These are phyloP conservation scores for Tetragonula carbonaria DNA, from an alignment of 2,888 invertebrate species.

Conservation along the genomic window DNA sequence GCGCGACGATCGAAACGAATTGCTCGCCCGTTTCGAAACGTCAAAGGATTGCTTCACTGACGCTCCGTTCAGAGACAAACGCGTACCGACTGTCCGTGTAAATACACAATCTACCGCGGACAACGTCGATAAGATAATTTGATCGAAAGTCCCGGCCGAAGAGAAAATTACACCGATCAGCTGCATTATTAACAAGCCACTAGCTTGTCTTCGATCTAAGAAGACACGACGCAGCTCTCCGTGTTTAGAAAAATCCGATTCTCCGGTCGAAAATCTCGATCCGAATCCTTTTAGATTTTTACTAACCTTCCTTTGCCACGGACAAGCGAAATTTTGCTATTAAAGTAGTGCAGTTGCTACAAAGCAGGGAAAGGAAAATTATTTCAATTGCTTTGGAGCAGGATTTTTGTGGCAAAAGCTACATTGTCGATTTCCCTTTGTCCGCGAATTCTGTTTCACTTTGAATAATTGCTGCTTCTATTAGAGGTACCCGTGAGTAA, in stretches of 20 bases:
- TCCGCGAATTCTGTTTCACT: no score
- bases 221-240: constrained; percentile 12
- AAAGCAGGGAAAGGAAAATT: not conserved
- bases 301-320: not conserved
- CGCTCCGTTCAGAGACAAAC: constrained; percentile 16
- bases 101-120: constrained; percentile 34
- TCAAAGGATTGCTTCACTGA: constrained; percentile 21
- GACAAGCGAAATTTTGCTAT: not conserved
- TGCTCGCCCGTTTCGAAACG: constrained; percentile 1
- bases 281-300: no score
- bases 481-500: no score
- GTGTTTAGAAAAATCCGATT: not conserved
- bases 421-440: not conserved
- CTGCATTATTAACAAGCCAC: constrained; percentile 32
- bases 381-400: not conserved
- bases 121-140: constrained; percentile 58
- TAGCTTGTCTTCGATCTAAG: constrained; percentile 15
- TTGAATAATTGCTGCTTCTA: no score
- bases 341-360: fast-evolving
- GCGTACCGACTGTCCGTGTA: constrained; percentile 25
- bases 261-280: not conserved
- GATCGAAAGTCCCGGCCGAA: constrained; percentile 46
- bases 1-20: constrained; percentile 9
- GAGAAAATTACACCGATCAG: constrained; percentile 53
- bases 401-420: not conserved